A percentile compares a stretch with the other conserved stretches of the same genome.
Evolutionary conservation across 2,888 invertebrate species (phyloP).

Genomic region (Plusia festucae): DNA sequence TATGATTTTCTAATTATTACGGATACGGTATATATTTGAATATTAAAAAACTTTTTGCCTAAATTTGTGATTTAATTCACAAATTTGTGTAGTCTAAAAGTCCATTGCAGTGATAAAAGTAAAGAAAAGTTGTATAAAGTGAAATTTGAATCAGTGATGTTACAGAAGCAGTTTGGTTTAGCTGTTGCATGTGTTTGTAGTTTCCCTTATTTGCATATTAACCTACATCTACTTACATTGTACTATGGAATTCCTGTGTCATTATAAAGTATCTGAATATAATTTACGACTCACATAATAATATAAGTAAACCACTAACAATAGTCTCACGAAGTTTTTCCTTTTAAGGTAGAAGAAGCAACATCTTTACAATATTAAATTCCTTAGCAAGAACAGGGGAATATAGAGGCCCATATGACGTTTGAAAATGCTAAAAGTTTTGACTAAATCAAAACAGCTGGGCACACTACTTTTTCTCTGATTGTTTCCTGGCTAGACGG

Average conservation of each 20-base stretch:
- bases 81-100: not conserved
- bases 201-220: conserved; percentile 55
- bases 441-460: not conserved
- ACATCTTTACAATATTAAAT: conserved; percentile 16
- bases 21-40: too few species aligned
- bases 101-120: not conserved
- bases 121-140: not conserved
- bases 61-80: not conserved
- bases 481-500: not conserved
- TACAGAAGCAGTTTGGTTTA: conserved; percentile 37
- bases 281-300: conserved; percentile 34
- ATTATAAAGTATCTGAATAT: conserved; percentile 35
- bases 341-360: conserved; percentile 38
- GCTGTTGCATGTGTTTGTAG: conserved; percentile 35
- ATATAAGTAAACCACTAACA: conserved; percentile 27
- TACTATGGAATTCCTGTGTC: conserved; percentile 47
- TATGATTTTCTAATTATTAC: not conserved
- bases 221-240: conserved; percentile 45
- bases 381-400: not conserved
- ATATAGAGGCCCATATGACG: not conserved
- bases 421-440: not conserved
- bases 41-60: not conserved
- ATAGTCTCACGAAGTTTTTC: conserved; percentile 48
- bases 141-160: conserved; percentile 10
- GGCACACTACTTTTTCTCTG: not conserved